phyloP scores from a whole-genome alignment of 2,113 vertebrate species.

The Cebidichthys violaceus region DNA sequence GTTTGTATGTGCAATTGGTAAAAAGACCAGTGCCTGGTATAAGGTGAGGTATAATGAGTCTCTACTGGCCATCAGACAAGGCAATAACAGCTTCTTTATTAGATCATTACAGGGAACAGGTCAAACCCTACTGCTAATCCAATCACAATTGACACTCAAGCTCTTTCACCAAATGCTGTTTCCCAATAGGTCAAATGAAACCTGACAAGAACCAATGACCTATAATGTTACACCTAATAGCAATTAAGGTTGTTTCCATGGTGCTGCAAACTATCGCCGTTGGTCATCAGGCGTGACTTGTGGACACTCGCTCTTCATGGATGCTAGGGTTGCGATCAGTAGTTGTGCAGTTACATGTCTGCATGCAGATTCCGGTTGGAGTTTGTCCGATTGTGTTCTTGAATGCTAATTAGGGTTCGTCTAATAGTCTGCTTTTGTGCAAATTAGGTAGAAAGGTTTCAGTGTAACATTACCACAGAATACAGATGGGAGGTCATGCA shows the following conservation, averaged over 20 bases:
- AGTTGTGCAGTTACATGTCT: not conserved
- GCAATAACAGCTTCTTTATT: slow-evolving; percentile 57
- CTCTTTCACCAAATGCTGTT: slow-evolving; percentile 37
- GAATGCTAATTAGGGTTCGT: slow-evolving; percentile 8
- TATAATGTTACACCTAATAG: slow-evolving; percentile 32
- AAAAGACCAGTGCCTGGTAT: slow-evolving; percentile 42
- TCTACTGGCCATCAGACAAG: slow-evolving; percentile 25
- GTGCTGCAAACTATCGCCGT: not conserved
- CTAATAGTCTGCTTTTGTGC: not conserved
- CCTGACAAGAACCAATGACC: slow-evolving; percentile 36
- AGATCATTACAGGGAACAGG: slow-evolving; percentile 46
- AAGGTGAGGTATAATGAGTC: slow-evolving; percentile 51
- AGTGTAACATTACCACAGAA: not conserved
- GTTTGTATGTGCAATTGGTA: not conserved
- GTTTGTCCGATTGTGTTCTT: slow-evolving; percentile 14
- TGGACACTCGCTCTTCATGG: slow-evolving; percentile 1
- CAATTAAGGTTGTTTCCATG: slow-evolving; percentile 38
- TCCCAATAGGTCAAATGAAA: slow-evolving; percentile 50
- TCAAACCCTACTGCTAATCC: slow-evolving; percentile 53
- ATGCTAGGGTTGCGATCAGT: not conserved
- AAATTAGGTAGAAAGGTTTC: not conserved
- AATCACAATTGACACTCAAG: slow-evolving; percentile 54
- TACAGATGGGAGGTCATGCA: not conserved
- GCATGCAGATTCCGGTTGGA: slow-evolving; percentile 10
- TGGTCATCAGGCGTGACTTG: not conserved